phyloP scores from a whole-genome alignment of 2,113 vertebrate species.

The Egretta garzetta region DNA sequence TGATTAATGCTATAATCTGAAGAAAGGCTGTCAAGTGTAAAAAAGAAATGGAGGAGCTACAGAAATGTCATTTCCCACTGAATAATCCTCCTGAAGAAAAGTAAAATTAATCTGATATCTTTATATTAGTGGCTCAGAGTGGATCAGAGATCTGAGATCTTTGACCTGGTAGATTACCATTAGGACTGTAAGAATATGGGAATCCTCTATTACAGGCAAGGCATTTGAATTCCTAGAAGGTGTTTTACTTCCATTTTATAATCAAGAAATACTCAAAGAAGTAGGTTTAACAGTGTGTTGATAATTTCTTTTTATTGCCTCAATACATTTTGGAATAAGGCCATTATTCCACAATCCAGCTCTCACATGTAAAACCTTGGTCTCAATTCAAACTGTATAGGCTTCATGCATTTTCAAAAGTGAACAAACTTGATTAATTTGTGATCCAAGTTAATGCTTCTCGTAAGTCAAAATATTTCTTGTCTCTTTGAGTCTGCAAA shows the following conservation, averaged over 20 bases:
- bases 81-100: slow-evolving; percentile 10
- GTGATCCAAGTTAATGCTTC: background rate
- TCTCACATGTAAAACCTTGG: background rate
- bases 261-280: background rate
- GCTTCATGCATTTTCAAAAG: background rate
- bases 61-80: background rate
- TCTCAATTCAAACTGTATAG: fast-evolving
- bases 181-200: background rate
- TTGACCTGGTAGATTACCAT: background rate
- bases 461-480: background rate
- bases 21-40: background rate
- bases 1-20: background rate
- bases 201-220: background rate
- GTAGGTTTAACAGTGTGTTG: background rate
- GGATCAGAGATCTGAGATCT: background rate
- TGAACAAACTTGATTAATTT: background rate
- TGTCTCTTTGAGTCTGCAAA: background rate
- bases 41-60: background rate
- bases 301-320: background rate
- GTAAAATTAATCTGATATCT: slow-evolving; percentile 2
- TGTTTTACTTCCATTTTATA: background rate
- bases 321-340: background rate
- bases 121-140: background rate
- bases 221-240: background rate
- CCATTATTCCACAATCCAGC: background rate